A percentile compares a stretch with the other conserved stretches of the same genome.
These are phyloP conservation scores for Danio jaintianensis DNA, from an alignment of 2,797 vertebrate species.

Conservation along the genomic window DNA sequence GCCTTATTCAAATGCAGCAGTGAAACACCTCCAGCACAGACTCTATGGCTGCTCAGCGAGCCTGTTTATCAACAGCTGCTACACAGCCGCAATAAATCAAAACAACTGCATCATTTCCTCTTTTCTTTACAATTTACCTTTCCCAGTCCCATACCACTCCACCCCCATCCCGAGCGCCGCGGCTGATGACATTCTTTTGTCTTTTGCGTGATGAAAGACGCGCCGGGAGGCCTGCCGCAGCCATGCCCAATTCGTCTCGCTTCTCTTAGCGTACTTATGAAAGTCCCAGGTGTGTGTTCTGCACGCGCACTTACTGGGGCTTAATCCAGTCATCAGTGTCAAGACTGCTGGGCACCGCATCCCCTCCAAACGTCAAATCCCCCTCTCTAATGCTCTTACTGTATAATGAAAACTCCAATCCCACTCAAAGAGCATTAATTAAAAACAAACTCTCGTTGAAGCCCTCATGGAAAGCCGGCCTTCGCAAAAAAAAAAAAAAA, in stretches of 20 bases:
- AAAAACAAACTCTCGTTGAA: constrained; percentile 58
- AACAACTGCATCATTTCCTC: constrained; percentile 41
- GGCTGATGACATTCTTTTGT: constrained; percentile 34
- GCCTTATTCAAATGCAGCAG: constrained; percentile 59
- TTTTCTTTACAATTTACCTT: constrained; percentile 25
- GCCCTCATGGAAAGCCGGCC: constrained; percentile 33
- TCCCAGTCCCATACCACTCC: not conserved
- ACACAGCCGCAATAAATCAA: constrained; percentile 18
- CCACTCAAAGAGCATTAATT: constrained; percentile 61
- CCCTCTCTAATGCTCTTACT: constrained; percentile 51
- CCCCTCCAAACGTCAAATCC: constrained; percentile 39
- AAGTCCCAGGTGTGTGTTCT: constrained; percentile 39
- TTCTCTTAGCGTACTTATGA: constrained; percentile 42
- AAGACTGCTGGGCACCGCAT: constrained; percentile 29
- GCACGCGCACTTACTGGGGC: constrained; percentile 35
- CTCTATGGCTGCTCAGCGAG: constrained; percentile 1
- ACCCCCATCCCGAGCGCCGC: not conserved
- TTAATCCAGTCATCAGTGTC: constrained; percentile 59
- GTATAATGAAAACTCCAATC: constrained; percentile 58
- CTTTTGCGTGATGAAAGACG: constrained; percentile 39
- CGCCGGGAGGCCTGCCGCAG: constrained; percentile 2
- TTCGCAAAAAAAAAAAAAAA: not conserved
- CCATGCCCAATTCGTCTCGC: not conserved
- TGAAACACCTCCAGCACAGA: constrained; percentile 65
- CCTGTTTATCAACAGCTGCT: constrained; percentile 22